A percentile compares a stretch with the other conserved stretches of the same genome.
phyloP scores from a whole-genome alignment of 2,888 invertebrate species.

The Philonicus albiceps region DNA sequence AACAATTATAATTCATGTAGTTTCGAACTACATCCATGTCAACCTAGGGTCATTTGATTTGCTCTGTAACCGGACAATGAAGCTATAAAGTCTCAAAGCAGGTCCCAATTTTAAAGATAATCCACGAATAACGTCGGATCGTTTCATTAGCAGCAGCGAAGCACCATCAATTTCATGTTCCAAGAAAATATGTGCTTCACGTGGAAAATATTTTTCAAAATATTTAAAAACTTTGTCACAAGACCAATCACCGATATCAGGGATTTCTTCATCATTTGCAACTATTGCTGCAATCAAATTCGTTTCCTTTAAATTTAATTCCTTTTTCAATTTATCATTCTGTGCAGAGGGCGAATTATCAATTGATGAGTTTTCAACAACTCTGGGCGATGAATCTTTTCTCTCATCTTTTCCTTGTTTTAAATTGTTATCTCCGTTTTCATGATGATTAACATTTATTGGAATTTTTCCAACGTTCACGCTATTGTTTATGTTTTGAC shows the following conservation, averaged over 20 bases:
- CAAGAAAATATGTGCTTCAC: slow-evolving; percentile 81
- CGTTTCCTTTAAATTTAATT: neutral
- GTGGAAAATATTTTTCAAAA: slow-evolving; percentile 78
- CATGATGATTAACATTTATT: neutral
- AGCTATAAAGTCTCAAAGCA: slow-evolving; percentile 83
- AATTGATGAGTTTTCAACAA: neutral
- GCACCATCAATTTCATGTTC: slow-evolving; percentile 93
- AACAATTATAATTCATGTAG: neutral
- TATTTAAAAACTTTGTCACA: slow-evolving; percentile 83
- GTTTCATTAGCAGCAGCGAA: slow-evolving; percentile 81
- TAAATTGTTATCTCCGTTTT: neutral
- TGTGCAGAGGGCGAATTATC: neutral
- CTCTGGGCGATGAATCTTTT: neutral
- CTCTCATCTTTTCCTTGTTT: neutral
- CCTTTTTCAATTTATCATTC: neutral
- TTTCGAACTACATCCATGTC: slow-evolving; percentile 52
- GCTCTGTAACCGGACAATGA: slow-evolving; percentile 83
- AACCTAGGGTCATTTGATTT: slow-evolving; percentile 70
- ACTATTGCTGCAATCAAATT: neutral
- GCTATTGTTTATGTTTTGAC: slow-evolving; percentile 56
- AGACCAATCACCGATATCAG: slow-evolving; percentile 84
- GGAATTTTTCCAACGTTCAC: neutral
- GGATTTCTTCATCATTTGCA: slow-evolving; percentile 61
- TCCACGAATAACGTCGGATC: slow-evolving; percentile 83
- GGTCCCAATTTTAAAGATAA: slow-evolving; percentile 86